Conservation (phyloP, 2,797 vertebrate genomes). For the Sebastiscus albofasciatus region DNA sequence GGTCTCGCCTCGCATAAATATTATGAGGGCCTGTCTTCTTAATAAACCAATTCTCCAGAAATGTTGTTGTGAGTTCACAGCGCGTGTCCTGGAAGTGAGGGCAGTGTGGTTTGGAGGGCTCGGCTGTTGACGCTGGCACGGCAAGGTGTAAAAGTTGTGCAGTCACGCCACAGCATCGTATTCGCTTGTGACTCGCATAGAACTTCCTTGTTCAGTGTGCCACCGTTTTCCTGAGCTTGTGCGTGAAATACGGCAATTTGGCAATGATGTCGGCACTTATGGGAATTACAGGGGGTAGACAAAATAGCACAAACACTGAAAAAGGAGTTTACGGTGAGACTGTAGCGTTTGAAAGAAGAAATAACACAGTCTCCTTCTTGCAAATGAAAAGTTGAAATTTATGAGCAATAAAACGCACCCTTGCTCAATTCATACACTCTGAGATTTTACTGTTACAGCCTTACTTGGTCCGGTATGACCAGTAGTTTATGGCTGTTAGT, state of each 20-base stretch:
- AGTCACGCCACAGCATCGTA: slow-evolving; percentile 44
- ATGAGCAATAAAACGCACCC: slow-evolving; percentile 4
- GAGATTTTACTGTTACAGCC: neutral
- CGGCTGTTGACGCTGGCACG: slow-evolving; percentile 63
- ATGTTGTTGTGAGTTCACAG: slow-evolving; percentile 52
- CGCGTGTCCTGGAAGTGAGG: slow-evolving; percentile 45
- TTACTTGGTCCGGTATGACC: neutral
- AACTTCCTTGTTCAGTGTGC: slow-evolving; percentile 52
- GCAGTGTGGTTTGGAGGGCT: slow-evolving; percentile 56
- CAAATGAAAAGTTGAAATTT: slow-evolving; percentile 30
- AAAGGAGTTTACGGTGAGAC: slow-evolving; percentile 19
- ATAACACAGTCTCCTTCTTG: neutral
- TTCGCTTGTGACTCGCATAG: slow-evolving; percentile 44
- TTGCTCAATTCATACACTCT: slow-evolving; percentile 1
- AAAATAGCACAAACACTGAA: slow-evolving; percentile 32
- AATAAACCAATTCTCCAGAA: slow-evolving; percentile 50
- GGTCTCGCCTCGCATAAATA: slow-evolving; percentile 33
- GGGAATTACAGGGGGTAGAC: slow-evolving; percentile 33
- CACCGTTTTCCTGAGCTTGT: slow-evolving; percentile 48
- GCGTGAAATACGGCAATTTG: slow-evolving; percentile 43
- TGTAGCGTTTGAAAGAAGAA: slow-evolving; percentile 12
- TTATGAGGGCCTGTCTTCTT: slow-evolving; percentile 44
- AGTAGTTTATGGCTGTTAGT: neutral
- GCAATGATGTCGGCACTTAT: slow-evolving; percentile 19
- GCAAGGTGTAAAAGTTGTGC: slow-evolving; percentile 47